phyloP scores from a whole-genome alignment of 2,888 invertebrate species.

The Tenthredo notha region DNA sequence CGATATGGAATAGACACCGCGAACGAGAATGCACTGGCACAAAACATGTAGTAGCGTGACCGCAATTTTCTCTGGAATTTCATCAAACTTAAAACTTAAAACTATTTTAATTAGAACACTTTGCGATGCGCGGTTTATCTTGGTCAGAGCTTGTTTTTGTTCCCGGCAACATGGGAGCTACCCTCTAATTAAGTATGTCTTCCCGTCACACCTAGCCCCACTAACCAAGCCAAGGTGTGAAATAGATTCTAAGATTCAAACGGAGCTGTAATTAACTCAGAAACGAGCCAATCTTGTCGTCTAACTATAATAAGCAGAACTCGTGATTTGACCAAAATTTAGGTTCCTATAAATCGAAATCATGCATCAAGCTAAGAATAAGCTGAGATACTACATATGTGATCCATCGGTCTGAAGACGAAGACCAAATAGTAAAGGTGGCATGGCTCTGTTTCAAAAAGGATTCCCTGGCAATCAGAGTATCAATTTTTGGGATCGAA shows the following conservation, averaged over 20 bases:
- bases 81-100: constrained; percentile 53
- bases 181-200: constrained; percentile 47
- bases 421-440: background rate
- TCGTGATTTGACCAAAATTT: background rate
- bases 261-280: background rate
- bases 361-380: background rate
- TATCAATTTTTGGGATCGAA: background rate
- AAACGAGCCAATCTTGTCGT: background rate
- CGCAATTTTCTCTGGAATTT: constrained; percentile 52
- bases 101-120: constrained; percentile 53
- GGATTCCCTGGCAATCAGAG: background rate
- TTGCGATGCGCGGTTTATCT: constrained; percentile 50
- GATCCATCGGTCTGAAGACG: background rate
- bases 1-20: background rate
- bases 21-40: constrained; percentile 30
- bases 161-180: constrained; percentile 33
- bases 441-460: background rate
- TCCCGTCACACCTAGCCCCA: constrained; percentile 17
- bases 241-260: background rate
- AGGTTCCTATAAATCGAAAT: background rate
- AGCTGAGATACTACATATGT: background rate
- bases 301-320: background rate
- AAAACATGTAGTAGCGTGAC: constrained; percentile 41
- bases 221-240: background rate
- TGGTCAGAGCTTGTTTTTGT: constrained; percentile 51